phyloP scores from a whole-genome alignment of 2,888 invertebrate genomes.

The Falcaria lacertinaria region DNA sequence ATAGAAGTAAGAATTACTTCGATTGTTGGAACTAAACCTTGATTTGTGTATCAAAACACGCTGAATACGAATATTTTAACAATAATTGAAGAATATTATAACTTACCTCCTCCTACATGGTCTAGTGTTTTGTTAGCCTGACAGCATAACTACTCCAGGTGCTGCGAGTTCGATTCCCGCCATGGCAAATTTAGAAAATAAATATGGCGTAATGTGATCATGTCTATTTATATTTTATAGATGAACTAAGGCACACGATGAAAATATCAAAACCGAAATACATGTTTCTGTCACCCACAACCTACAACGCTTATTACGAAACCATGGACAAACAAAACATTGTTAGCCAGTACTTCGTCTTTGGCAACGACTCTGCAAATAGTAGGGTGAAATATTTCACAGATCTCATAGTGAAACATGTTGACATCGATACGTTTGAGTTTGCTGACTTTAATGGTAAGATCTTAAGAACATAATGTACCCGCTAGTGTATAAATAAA shows the following conservation, averaged over 20 bases:
- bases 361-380: constrained; percentile 23
- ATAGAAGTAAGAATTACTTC: too few relatives aligned
- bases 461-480: background rate
- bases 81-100: too few relatives aligned
- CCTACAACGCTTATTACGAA: constrained; percentile 33
- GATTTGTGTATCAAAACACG: too few relatives aligned
- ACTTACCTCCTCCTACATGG: too few relatives aligned
- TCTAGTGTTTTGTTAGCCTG: too few relatives aligned
- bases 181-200: too few relatives aligned
- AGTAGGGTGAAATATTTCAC: constrained; percentile 27
- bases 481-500: too few relatives aligned
- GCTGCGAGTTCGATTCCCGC: too few relatives aligned
- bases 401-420: constrained; percentile 22
- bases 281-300: constrained; percentile 44
- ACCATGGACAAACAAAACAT: constrained; percentile 25
- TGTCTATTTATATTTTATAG: constrained; percentile 27
- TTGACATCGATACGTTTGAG: constrained; percentile 29
- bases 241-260: constrained; percentile 47
- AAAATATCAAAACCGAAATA: constrained; percentile 53
- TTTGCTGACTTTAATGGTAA: constrained; percentile 39
- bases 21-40: too few relatives aligned
- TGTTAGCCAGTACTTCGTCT: constrained; percentile 35
- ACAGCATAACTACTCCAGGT: too few relatives aligned
- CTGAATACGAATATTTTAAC: too few relatives aligned
- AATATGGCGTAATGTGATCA: too few relatives aligned